These are phyloP conservation scores for Charaxes varanes DNA, from an alignment of 1,140 invertebrate species.

Conservation along the genomic window DNA sequence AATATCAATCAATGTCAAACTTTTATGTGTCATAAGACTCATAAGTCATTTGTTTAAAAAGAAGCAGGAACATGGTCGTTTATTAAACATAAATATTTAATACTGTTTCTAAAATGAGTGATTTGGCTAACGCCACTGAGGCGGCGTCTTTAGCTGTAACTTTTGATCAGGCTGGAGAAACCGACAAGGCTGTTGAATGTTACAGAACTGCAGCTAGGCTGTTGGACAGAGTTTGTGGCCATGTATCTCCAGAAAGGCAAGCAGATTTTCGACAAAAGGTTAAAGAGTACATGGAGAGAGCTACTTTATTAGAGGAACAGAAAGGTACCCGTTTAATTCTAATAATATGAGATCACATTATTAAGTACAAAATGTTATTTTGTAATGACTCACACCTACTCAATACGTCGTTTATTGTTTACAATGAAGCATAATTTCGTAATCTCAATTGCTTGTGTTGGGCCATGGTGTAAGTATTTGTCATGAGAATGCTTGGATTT, in stretches of 20 bases:
- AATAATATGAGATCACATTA: too few relatives aligned
- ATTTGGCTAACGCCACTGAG: conserved; percentile 52
- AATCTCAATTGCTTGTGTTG: too few relatives aligned
- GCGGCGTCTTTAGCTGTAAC: conserved; percentile 53
- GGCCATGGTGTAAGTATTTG: too few relatives aligned
- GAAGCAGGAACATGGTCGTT: too few relatives aligned
- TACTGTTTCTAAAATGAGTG: conserved; percentile 38
- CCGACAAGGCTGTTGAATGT: conserved; percentile 63
- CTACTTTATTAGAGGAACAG: conserved; percentile 46
- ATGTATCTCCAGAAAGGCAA: conserved; percentile 39
- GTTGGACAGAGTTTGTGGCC: conserved; percentile 42
- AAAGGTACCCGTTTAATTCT: conserved; percentile 35
- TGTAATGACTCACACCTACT: too few relatives aligned
- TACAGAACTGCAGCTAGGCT: conserved; percentile 54
- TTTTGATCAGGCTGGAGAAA: conserved; percentile 51
- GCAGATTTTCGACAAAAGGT: conserved; percentile 49
- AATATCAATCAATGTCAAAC: neutral
- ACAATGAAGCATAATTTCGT: too few relatives aligned
- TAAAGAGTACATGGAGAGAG: conserved; percentile 50
- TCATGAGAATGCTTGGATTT: too few relatives aligned
- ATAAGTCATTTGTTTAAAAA: conserved; percentile 2
- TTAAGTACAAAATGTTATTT: too few relatives aligned
- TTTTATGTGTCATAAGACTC: neutral
- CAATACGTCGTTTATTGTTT: too few relatives aligned
- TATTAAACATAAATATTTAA: too few relatives aligned